These are phyloP conservation scores for Neogale vison DNA, from an alignment of 2,113 vertebrate species.

Conservation along the genomic window DNA sequence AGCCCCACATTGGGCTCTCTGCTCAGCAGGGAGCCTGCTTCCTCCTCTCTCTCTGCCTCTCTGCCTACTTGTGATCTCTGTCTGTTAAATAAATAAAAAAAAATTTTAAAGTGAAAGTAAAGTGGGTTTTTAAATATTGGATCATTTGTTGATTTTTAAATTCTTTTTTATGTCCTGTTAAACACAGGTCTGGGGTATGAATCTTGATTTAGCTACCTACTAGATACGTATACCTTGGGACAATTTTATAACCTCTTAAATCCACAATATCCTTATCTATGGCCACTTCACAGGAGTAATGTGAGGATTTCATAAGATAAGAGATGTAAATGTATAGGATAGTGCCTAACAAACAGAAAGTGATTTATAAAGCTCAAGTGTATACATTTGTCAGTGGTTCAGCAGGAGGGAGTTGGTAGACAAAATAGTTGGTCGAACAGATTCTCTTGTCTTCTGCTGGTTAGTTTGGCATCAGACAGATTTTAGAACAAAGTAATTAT, in stretches of 20 bases:
- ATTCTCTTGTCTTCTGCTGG: background rate
- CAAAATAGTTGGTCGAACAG: background rate
- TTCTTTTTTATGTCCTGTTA: background rate
- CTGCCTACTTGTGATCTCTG: no score
- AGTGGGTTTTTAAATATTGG: background rate
- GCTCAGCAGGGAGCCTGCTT: no score
- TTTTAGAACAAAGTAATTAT: background rate
- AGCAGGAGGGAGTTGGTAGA: background rate
- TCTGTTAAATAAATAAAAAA: no score
- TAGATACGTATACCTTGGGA: background rate
- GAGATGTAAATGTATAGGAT: background rate
- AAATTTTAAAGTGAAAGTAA: constrained; percentile 30
- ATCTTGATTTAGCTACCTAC: background rate
- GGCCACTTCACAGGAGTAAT: background rate
- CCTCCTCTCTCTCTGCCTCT: no score
- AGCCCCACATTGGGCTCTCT: no score
- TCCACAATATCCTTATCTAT: background rate
- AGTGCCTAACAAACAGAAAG: background rate
- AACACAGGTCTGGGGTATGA: background rate
- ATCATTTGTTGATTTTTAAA: constrained; percentile 2
- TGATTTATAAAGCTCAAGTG: background rate
- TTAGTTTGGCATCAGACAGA: background rate
- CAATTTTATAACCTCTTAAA: constrained; percentile 38
- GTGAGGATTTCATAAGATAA: background rate
- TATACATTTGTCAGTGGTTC: background rate